Percentiles rank a stretch among this genome's conserved stretches.
Evolutionary conservation across 2,797 vertebrate species (phyloP).

Genomic region (Microcaecilia unicolor): DNA sequence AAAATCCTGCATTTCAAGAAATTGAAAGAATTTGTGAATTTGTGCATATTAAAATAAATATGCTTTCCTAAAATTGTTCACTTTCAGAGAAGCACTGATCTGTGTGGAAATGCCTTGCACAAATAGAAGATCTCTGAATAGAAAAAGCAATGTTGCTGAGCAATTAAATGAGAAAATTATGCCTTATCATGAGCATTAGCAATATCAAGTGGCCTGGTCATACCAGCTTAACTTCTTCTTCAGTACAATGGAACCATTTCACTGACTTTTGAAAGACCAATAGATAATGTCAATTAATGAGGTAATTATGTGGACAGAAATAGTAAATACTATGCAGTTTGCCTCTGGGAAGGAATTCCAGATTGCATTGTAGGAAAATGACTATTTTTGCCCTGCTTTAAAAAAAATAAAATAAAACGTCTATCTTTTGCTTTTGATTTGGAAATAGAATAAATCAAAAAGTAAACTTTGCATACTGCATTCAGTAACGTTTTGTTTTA

Average conservation of each 20-base stretch:
- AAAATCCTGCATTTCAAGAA: too few species aligned
- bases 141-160: too few species aligned
- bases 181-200: too few species aligned
- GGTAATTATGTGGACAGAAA: conserved; percentile 6
- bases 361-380: not conserved
- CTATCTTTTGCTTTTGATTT: not conserved
- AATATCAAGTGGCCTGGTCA: not conserved
- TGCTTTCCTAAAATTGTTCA: too few species aligned
- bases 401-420: too few species aligned
- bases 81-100: too few species aligned
- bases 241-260: conserved; percentile 1
- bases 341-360: not conserved
- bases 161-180: too few species aligned
- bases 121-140: too few species aligned
- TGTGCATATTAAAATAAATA: too few species aligned
- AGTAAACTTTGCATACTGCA: not conserved
- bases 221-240: conserved; percentile 6
- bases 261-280: conserved; percentile 14
- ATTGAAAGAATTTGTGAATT: too few species aligned
- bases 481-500: too few species aligned
- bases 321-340: conserved; percentile 3
- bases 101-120: too few species aligned
- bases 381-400: not conserved
- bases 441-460: rapidly evolving
- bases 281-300: conserved; percentile 6